Conservation (phyloP, 2,797 vertebrate genomes). For the Sebastes steindachneri region DNA sequence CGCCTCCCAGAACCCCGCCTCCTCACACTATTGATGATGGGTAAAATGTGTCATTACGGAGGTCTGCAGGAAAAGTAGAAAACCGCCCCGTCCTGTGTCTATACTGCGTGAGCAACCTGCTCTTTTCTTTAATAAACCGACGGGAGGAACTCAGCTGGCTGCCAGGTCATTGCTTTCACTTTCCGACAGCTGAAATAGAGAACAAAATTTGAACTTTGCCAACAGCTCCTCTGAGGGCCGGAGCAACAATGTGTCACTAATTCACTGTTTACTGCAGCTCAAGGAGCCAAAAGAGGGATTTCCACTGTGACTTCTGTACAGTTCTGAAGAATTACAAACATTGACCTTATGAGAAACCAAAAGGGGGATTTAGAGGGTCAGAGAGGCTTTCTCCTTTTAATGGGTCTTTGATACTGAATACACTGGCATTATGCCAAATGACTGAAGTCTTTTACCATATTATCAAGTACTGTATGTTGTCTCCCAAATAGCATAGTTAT, state of each 20-base stretch:
- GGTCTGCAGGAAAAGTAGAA: conserved; percentile 23
- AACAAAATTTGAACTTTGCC: conserved; percentile 24
- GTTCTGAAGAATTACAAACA: neutral
- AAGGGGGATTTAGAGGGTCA: neutral
- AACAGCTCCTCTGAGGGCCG: conserved; percentile 9
- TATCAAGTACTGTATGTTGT: neutral
- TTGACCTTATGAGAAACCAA: conserved; percentile 2
- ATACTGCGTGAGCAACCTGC: conserved; percentile 30
- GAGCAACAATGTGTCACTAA: conserved; percentile 34
- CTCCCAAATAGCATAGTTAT: neutral
- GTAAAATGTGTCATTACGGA: conserved; percentile 46
- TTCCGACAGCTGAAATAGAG: conserved; percentile 7
- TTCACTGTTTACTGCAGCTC: conserved; percentile 15
- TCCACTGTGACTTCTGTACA: neutral
- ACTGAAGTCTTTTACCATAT: neutral
- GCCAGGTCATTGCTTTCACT: conserved; percentile 13
- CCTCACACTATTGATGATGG: conserved; percentile 53
- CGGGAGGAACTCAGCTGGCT: conserved; percentile 8
- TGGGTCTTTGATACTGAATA: neutral
- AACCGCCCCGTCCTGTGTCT: neutral
- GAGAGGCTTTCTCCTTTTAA: neutral
- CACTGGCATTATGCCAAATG: neutral
- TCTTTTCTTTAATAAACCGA: conserved; percentile 14
- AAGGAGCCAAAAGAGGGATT: conserved; percentile 11
- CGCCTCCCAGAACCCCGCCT: conserved; percentile 51